These are phyloP conservation scores for Procavia capensis DNA, from an alignment of 2,113 vertebrate genomes.

Conservation along the genomic window DNA sequence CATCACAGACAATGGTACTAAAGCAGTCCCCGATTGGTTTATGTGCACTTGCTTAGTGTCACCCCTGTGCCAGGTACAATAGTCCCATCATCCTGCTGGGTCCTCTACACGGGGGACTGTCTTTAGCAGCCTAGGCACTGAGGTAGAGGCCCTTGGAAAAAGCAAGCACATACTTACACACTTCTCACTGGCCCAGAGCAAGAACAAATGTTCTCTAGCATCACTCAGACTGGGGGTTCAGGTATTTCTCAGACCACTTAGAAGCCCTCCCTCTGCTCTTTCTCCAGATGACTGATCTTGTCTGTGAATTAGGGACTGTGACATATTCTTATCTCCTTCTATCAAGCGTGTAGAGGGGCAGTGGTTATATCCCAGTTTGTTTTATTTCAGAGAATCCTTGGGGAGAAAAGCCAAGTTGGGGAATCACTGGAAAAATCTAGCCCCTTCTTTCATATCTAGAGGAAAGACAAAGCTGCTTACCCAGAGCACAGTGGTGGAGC, in stretches of 20 bases:
- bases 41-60: background rate
- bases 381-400: background rate
- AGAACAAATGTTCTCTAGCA: background rate
- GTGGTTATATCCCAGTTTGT: background rate
- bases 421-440: background rate
- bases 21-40: background rate
- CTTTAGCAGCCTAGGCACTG: background rate
- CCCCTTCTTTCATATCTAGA: background rate
- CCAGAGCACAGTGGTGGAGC: background rate
- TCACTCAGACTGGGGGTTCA: background rate
- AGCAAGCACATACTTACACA: background rate
- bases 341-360: background rate
- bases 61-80: accelerated
- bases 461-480: background rate
- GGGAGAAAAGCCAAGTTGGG: background rate
- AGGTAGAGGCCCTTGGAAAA: background rate
- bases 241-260: background rate
- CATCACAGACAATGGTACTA: background rate
- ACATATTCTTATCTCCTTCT: background rate
- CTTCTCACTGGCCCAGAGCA: background rate
- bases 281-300: background rate
- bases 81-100: background rate
- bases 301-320: background rate
- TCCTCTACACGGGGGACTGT: background rate
- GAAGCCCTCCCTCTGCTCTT: background rate